Evolutionary conservation across 2,888 invertebrate genomes (phyloP), one percentile per base, ranked within the genome.

Genomic region (Nephrocerus scutellatus): DNA sequence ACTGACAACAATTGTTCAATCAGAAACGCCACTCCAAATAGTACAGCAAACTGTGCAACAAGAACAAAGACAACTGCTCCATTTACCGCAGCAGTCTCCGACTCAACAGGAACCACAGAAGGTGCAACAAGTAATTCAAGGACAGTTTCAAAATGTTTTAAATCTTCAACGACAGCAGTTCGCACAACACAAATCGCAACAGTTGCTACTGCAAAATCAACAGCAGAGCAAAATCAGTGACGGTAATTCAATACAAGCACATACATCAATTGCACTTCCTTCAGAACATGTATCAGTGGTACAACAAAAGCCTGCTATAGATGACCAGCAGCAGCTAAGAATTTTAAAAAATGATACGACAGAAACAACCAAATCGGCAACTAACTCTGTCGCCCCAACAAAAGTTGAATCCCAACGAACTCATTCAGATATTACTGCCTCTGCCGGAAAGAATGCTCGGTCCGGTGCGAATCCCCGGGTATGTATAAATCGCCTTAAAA

Each of bases 191-290:
- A 51, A 39, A 25, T 41, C 36, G 31, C 54, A 50, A 20, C 44
- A 52, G 13, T 10, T 44, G 37, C 49, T 49, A 39, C 44, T 56
- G 18, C 51, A 40, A 22, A 51, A 52, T 20, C 56, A 44, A 20
- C 52, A 52, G 13, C 55, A 53, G 34, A 55, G 41, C 43, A 57
- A 55, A 51, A n/a, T n/a, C n/a, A n/a, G n/a, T n/a, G n/a, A n/a
- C n/a, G n/a, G n/a, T n/a, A n/a, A n/a, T n/a, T n/a, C n/a, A n/a
- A n/a, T n/a, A n/a, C 76, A 78, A 41, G 77, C 76, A 15, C 77
- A 77, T 66, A 77, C 77, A 14, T 76, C 76, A 51, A 74, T 75
- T 39, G 76, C 77, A 23, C 77, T 77, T 15, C 54, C 54, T 20
- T 45, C 53, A 1, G 51, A 50, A 52, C 54, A 51, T 46, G 50